Evolutionary conservation across 2,888 invertebrate genomes (phyloP).

Genomic region (Ophioninae sp.): DNA sequence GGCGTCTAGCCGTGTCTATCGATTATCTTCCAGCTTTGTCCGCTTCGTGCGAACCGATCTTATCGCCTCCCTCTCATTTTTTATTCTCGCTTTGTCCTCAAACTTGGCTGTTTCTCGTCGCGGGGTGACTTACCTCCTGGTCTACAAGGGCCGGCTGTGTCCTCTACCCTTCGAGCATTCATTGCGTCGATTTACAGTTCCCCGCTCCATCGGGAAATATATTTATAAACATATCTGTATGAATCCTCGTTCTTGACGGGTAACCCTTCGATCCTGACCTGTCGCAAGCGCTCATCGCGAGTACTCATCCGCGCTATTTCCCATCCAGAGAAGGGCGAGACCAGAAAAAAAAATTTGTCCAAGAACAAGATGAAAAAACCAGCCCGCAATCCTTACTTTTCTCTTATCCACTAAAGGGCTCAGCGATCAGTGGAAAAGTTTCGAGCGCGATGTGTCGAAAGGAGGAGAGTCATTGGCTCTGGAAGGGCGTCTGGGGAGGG

Average conservation of each 20-base stretch:
- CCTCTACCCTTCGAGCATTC: conserved; percentile 35
- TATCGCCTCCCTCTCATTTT: conserved; percentile 61
- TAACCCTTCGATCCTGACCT: conserved; percentile 76
- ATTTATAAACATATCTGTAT: not conserved
- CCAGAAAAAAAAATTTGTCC: not conserved
- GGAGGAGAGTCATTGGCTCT: not conserved
- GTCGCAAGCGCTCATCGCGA: conserved; percentile 76
- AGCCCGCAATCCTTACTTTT: not conserved
- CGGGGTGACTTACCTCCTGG: conserved; percentile 57
- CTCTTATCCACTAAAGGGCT: not conserved
- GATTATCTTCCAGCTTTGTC: conserved; percentile 80
- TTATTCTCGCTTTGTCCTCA: conserved; percentile 50
- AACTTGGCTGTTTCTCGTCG: conserved; percentile 41
- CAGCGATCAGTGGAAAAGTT: not conserved
- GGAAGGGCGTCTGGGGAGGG: not conserved
- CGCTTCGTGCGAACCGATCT: conserved; percentile 72
- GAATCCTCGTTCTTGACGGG: conserved; percentile 40
- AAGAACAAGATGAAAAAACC: not conserved
- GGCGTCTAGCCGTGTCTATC: conserved; percentile 82
- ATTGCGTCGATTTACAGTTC: conserved; percentile 46
- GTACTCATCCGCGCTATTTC: conserved; percentile 53
- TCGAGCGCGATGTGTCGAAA: not conserved
- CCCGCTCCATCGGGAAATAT: not conserved
- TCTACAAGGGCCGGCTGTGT: conserved; percentile 40
- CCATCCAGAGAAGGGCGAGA: conserved; percentile 20